Base-by-base conservation (phyloP, 2,888 invertebrate genomes). In the Bellardia pandia region DNA sequence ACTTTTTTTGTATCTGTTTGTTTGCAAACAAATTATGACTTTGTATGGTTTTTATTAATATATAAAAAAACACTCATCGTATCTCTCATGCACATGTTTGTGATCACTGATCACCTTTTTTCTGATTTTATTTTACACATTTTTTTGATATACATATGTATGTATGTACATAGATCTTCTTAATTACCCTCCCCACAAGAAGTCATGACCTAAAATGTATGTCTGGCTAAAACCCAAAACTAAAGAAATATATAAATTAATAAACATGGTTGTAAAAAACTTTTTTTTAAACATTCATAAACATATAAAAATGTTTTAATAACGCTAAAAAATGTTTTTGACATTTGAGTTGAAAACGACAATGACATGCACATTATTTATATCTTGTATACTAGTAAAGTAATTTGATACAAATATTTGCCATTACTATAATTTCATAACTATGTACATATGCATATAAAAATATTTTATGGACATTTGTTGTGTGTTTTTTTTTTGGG, bases 401-500 rank as follows among this genome's bases (percentile, higher is more conserved):
- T 60, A 60, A 60, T 33, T 30, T 60, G 33, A 60, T 60, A 60
- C 58, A 60, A 60, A 33, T 33, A 33, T 30, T 60, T 33, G 56
- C 23, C 23, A 5, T 56, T 56, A 16, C 16, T 16, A n/a, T 37
- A 37, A 6, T 37, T 37, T 37, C 37, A 37, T 37, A 37, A 37
- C 6, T 37, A 23, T 23, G 23, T 23, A 23, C 23, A 23, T 23
- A 23, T 23, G 23, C 23, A 23, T 23, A 23, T 1, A 23, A 23
- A 23, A 23, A 23, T 23, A 23, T 23, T 23, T 23, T 23, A 23
- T 23, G 23, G 23, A 23, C 23, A 23, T 23, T 23, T 23, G 23
- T 1, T 23, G 23, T 23, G 23, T 23, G 23, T 0, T 23, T 23
- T 23, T 23, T 23, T 23, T 23, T 23, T 1, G 23, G 23, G 23